phyloP scores from a whole-genome alignment of 2,113 vertebrate genomes.

The Brevimyrus niger region DNA sequence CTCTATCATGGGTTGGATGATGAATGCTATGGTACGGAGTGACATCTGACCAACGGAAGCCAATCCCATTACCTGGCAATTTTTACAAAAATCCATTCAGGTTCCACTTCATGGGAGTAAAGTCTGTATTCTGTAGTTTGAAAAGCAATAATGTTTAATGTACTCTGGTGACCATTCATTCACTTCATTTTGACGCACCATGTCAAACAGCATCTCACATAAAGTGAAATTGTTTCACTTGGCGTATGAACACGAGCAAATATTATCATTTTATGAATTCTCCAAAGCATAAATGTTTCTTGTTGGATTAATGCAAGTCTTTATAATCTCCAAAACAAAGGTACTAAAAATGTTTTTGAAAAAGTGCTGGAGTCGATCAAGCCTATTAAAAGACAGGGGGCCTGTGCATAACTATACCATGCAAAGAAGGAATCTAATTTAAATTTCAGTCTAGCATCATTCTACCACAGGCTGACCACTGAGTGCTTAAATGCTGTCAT shows the following conservation, averaged over 20 bases:
- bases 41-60: neutral
- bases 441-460: constrained; percentile 54
- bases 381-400: neutral
- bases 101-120: neutral
- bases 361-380: neutral
- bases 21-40: neutral
- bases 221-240: neutral
- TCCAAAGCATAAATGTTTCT: neutral
- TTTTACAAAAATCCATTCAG: neutral
- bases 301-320: neutral
- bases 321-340: neutral
- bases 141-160: neutral
- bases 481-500: constrained; percentile 61
- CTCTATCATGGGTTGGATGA: neutral
- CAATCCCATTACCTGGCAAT: neutral
- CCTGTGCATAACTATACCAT: constrained; percentile 13
- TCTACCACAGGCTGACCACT: constrained; percentile 57
- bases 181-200: neutral
- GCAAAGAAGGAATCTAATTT: constrained; percentile 27
- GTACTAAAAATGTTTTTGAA: neutral
- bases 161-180: neutral
- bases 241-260: neutral
- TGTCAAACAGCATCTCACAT: neutral
- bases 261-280: neutral
- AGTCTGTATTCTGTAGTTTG: neutral